Base-by-base conservation (phyloP, 1,140 invertebrate genomes). In the Cyphomyrmex costatus region DNA sequence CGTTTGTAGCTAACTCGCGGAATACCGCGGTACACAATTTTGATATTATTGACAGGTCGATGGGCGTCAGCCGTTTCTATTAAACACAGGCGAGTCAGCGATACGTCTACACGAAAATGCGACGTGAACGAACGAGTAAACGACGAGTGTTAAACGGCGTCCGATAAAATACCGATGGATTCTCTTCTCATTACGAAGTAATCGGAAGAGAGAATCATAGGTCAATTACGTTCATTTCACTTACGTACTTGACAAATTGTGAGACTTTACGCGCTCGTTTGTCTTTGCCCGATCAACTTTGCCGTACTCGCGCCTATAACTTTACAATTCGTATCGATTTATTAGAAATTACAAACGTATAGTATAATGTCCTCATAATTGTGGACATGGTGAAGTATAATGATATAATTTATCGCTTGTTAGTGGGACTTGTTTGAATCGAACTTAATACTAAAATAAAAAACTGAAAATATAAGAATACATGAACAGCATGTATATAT, bases 21-120 rank as follows among this genome's bases (percentile, higher is more conserved):
- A 73, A 83, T 83, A 83, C 79, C 79, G 79, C 79, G 68, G 79
- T 73, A 74, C 79, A 83, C 79, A 83, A 83, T 83, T 83, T 83
- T 83, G 68, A 83, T 83, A 83, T 83, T 83, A 83, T 83, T 83
- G 79, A 83, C 79, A 83, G 68, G 51, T 83, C 79, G 79, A 83
- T 74, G 68, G 70, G 68, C 68, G 53, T 83, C 79, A 83, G 79
- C 14, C 79, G 79, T 83, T 73, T 82, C 78, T 71, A 82, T 82
- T 83, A 83, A 83, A 83, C 24, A 60, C 58, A 53, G 24, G 66
- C 51, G 66, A 24, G 30, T 73, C 36, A 24, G 14, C 68, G 79
- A 83, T 83, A 74, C 21, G 66, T 60, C 79, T 83, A 36, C 66
- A n/a, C 68, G 53, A 83, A 73, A 73, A 60, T 36, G 46, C 71